Evolutionary conservation across 2,797 vertebrate genomes (phyloP).

Genomic region (Enoplosus armatus): DNA sequence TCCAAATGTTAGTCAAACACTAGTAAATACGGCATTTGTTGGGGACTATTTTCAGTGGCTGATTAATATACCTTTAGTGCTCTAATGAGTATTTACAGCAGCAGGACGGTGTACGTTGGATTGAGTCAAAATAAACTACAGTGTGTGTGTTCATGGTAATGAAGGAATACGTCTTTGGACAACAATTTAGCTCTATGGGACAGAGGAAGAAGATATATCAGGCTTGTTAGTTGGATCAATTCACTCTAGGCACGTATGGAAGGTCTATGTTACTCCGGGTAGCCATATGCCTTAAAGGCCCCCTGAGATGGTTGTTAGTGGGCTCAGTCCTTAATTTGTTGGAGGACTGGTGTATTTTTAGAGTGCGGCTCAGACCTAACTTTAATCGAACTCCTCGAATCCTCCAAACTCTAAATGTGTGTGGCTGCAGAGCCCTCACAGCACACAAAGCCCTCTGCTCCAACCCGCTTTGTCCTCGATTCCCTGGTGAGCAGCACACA

Average conservation of each 20-base stretch:
- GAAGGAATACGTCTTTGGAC: too few species aligned
- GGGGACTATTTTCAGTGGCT: neutral
- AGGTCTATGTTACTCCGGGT: neutral
- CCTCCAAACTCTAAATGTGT: conserved; percentile 17
- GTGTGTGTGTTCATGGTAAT: too few species aligned
- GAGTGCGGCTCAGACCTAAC: neutral
- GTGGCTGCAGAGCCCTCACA: conserved; percentile 12
- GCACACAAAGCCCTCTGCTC: conserved; percentile 15
- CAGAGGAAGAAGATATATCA: neutral
- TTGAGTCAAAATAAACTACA: neutral
- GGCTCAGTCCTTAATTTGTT: conserved; percentile 18
- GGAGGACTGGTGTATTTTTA: conserved; percentile 4
- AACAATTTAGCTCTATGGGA: neutral
- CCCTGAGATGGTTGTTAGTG: neutral
- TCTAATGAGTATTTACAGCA: neutral
- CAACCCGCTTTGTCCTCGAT: conserved; percentile 39
- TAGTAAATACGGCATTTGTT: too few species aligned
- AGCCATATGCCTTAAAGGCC: neutral
- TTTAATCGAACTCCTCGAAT: conserved; percentile 45
- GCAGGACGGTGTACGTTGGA: neutral
- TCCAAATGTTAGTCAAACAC: too few species aligned
- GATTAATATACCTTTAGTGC: neutral
- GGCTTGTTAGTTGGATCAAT: neutral
- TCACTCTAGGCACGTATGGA: neutral
- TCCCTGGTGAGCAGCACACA: conserved; percentile 35